A percentile compares a stretch with the other conserved stretches of the same genome.
These are phyloP conservation scores for Eupsilia transversa DNA, from an alignment of 2,888 invertebrate species.

Conservation along the genomic window DNA sequence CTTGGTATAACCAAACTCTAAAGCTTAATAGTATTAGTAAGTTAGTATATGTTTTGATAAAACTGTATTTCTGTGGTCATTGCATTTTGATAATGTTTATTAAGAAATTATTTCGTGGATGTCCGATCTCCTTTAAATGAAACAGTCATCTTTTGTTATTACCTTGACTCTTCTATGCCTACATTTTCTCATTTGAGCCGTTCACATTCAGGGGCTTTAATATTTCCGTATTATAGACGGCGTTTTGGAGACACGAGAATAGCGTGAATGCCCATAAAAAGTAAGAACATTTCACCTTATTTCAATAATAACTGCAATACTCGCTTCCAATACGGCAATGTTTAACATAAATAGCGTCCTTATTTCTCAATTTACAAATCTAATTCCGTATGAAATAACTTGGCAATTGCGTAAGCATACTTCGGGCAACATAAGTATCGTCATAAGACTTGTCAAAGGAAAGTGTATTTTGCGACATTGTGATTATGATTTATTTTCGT, in stretches of 20 bases:
- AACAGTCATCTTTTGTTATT: background rate
- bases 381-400: constrained; percentile 65
- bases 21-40: constrained; percentile 1
- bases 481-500: constrained; percentile 65
- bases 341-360: constrained; percentile 46
- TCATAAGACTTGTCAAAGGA: constrained; percentile 49
- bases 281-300: constrained; percentile 22
- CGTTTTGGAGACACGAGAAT: background rate
- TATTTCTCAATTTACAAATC: constrained; percentile 54
- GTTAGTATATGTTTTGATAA: constrained; percentile 8
- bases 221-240: background rate
- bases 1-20: constrained; percentile 2
- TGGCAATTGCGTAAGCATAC: constrained; percentile 53
- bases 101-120: background rate
- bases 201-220: background rate
- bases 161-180: background rate
- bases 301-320: constrained; percentile 29
- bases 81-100: background rate
- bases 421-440: constrained; percentile 55
- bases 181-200: background rate
- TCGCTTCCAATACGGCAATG: constrained; percentile 14
- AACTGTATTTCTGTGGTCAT: background rate
- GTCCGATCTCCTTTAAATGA: background rate
- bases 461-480: constrained; percentile 60
- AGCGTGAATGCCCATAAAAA: constrained; percentile 16